A percentile compares a stretch with the other conserved stretches of the same genome.
phyloP scores from a whole-genome alignment of 2,888 invertebrate genomes.

The Druceiella hillmani region DNA sequence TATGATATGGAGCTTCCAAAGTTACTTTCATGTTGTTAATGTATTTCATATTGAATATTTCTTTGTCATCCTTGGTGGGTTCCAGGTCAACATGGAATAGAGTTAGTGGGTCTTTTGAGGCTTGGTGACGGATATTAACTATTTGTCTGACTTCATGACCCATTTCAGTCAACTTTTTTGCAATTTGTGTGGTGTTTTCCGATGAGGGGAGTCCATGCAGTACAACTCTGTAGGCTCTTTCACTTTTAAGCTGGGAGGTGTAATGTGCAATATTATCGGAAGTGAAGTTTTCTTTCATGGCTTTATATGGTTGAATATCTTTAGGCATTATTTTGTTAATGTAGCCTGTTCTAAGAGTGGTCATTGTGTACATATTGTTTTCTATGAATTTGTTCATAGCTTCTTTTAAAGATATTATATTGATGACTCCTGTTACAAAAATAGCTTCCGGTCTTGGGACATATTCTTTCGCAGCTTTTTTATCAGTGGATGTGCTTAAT shows the following conservation, averaged over 20 bases:
- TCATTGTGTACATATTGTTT: background rate
- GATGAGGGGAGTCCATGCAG: conserved; percentile 1
- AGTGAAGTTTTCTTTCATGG: background rate
- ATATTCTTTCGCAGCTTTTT: background rate
- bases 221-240: conserved; percentile 1
- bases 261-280: background rate
- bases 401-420: conserved; percentile 2
- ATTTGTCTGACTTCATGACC: conserved; percentile 4
- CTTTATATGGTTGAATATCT: background rate
- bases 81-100: conserved; percentile 1
- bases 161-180: background rate
- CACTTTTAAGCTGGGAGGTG: background rate
- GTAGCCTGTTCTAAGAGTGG: background rate
- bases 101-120: background rate
- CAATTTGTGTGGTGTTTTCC: background rate
- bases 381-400: background rate
- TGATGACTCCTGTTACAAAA: conserved; percentile 1
- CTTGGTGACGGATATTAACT: background rate
- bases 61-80: background rate
- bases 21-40: background rate
- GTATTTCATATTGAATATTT: background rate
- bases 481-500: background rate
- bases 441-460: background rate
- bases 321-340: conserved; percentile 1
- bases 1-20: conserved; percentile 2